Conservation (phyloP, 2,888 invertebrate genomes). For the Orthonevra nobilis region DNA sequence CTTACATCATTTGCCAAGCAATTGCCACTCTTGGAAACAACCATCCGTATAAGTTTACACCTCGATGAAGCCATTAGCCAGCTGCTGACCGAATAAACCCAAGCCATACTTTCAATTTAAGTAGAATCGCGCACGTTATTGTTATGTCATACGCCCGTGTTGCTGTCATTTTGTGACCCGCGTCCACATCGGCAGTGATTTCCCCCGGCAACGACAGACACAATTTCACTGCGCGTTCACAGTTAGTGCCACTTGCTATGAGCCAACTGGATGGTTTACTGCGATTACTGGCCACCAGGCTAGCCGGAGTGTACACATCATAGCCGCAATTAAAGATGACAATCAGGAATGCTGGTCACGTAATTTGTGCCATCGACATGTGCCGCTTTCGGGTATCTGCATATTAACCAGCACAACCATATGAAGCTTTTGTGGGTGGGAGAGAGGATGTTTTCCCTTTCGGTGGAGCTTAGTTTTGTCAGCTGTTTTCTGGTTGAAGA, state of each 20-base stretch:
- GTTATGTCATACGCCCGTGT: conserved; percentile 46
- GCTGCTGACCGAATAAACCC: background rate
- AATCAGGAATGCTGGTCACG: conserved; percentile 37
- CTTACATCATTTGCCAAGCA: conserved; percentile 26
- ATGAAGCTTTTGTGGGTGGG: too few species aligned
- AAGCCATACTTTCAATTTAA: conserved; percentile 23
- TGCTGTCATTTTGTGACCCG: background rate
- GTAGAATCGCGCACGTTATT: background rate
- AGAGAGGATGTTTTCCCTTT: too few species aligned
- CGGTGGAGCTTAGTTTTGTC: too few species aligned
- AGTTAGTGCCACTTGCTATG: background rate
- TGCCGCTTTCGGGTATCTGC: too few species aligned
- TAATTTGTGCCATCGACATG: conserved; percentile 41
- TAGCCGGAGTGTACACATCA: background rate
- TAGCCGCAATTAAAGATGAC: conserved; percentile 1
- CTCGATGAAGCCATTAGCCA: conserved; percentile 17
- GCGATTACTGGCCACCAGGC: too few species aligned
- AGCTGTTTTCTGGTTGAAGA: too few species aligned
- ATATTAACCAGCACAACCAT: too few species aligned
- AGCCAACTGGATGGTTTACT: background rate
- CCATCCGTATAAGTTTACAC: conserved; percentile 12
- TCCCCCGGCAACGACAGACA: conserved; percentile 23
- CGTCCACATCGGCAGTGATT: conserved; percentile 23
- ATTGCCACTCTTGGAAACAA: conserved; percentile 13
- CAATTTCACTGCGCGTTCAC: conserved; percentile 30